Base-by-base conservation (phyloP, 2,888 invertebrate genomes). In the Tetranychus truncatus region DNA sequence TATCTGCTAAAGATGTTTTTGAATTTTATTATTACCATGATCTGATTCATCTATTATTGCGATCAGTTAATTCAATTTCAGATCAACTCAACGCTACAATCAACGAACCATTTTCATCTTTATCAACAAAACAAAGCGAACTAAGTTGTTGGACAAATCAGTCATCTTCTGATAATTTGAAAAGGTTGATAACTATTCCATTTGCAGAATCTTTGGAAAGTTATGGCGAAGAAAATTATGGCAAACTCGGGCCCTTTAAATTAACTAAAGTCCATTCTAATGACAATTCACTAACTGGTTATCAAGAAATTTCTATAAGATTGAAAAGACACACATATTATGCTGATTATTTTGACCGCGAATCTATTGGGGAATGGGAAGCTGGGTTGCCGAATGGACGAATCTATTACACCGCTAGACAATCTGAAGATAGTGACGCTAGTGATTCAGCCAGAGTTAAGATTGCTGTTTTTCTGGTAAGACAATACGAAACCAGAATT, bases 401-500 rank as follows among this genome's bases (percentile, higher is more conserved):
- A 8, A 15, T 77, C 8, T 73, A 74, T 18, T 74, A 73, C 15
- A 77, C 21, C 11, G 73, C 55, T 65, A 44, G 20, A 7, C 44
- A 45, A 45, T 34, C n/a, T 18, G 73, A 73, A 21, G 65, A 55
- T 18, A 45, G 46, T 8, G 21, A 65, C 45, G 7, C 45, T 7
- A 45, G 46, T 55, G 73, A 73, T 20, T 20, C 55, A 65, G 45
- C 15, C 7, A 15, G 4, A 21, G 34, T 45, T 0, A 89, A 89
- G 75, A 91, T 96, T 90, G 90, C 91, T 18, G 3, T 67, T 67
- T 69, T 18, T 6, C 11, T 69, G 69, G 69, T 24, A 34, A 24
- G 6, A 34, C 34, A 34, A 34, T 3, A 4, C 34, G 34, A 34
- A 34, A 34, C 4, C 4, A 34, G 34, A 6, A 72, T 72, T 45